Percentiles rank a stretch among this genome's conserved stretches.
Evolutionary conservation across 1,140 invertebrate species (phyloP).

Genomic region (Phymastichus coffea): DNA sequence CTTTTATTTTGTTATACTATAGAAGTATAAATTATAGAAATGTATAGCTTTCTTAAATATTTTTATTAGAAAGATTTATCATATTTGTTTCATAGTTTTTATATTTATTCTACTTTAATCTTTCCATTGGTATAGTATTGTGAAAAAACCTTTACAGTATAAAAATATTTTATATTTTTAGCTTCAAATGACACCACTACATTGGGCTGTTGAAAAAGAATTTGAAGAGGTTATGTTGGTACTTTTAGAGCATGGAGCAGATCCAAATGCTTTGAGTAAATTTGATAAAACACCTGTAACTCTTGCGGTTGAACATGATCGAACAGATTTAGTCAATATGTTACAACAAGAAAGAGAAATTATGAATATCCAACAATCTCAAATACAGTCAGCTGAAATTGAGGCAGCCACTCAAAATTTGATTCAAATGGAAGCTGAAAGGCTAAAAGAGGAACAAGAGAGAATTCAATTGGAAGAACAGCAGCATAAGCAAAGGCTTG

Average conservation of each 20-base stretch:
- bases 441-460: slow-evolving; percentile 39
- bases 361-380: slow-evolving; percentile 44
- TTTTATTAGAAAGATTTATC: no score
- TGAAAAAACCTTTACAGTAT: not conserved
- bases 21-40: no score
- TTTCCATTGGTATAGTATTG: no score
- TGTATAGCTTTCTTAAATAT: no score
- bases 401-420: slow-evolving; percentile 49
- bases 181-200: slow-evolving; percentile 91
- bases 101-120: no score
- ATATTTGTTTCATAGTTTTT: no score
- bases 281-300: slow-evolving; percentile 82
- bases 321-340: slow-evolving; percentile 64
- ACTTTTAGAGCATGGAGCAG: slow-evolving; percentile 73
- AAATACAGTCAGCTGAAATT: slow-evolving; percentile 44
- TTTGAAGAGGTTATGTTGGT: slow-evolving; percentile 69
- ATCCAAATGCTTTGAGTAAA: slow-evolving; percentile 70
- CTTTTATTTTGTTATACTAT: not conserved
- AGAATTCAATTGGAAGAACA: slow-evolving; percentile 35
- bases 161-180: slow-evolving; percentile 43
- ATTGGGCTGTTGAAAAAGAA: slow-evolving; percentile 90
- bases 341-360: slow-evolving; percentile 57
- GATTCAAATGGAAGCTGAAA: slow-evolving; percentile 44
- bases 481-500: slow-evolving; percentile 35
- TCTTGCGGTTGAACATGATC: slow-evolving; percentile 68